Percentiles rank a stretch among this genome's conserved stretches.
phyloP scores from a whole-genome alignment of 2,888 invertebrate species.

The Enchytraeus crypticus region DNA sequence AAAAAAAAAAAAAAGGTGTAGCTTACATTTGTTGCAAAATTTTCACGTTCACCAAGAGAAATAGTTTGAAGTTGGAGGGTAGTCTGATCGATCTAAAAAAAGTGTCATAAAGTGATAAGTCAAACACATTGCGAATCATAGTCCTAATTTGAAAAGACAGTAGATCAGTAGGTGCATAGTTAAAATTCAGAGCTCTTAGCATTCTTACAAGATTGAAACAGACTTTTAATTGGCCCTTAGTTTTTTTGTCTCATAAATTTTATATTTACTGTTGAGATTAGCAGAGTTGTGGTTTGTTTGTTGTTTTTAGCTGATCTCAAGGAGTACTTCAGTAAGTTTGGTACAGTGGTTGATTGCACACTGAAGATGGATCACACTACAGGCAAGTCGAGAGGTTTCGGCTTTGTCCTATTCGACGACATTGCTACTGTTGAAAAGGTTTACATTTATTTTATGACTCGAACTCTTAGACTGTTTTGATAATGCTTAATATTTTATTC shows the following conservation, averaged over 20 bases:
- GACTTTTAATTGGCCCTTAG: no score
- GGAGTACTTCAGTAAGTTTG: conserved; percentile 85
- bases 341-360: conserved; percentile 89
- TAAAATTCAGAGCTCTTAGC: not conserved
- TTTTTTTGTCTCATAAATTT: no score
- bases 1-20: no score
- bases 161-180: no score
- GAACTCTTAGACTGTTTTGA: not conserved
- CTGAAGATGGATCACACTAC: conserved; percentile 93
- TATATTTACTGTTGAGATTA: conserved; percentile 16
- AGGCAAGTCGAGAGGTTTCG: conserved; percentile 88
- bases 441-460: conserved; percentile 25
- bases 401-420: conserved; percentile 85
- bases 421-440: conserved; percentile 86
- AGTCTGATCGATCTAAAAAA: no score
- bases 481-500: no score
- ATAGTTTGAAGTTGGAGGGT: no score
- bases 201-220: not conserved
- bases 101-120: no score
- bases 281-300: conserved; percentile 26
- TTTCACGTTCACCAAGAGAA: no score
- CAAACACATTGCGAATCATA: no score
- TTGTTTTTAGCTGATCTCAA: conserved; percentile 76
- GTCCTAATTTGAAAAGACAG: no score
- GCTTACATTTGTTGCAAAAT: no score